Conservation (phyloP, 2,113 vertebrate species). For the Corythaeola cristata region DNA sequence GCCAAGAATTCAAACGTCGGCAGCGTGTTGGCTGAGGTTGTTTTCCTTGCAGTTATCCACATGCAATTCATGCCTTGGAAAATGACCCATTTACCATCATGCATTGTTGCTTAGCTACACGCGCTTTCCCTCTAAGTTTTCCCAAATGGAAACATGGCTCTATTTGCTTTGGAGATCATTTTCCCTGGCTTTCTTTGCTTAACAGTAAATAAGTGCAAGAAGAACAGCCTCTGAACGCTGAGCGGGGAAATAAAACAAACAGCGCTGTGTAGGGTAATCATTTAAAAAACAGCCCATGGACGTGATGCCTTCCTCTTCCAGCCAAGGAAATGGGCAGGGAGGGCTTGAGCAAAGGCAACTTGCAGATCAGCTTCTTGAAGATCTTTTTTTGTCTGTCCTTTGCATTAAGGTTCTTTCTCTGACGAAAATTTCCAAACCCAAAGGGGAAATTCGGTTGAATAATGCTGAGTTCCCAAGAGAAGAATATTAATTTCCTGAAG, state of each 20-base stretch:
- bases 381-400: not conserved
- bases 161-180: constrained; percentile 68
- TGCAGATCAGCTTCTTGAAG: not conserved
- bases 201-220: constrained; percentile 45
- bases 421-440: not conserved
- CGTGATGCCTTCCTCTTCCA: not conserved
- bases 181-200: constrained; percentile 58
- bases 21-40: constrained; percentile 17
- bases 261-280: not conserved
- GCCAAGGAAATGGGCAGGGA: not conserved
- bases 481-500: not conserved
- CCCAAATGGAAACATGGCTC: constrained; percentile 72
- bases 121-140: constrained; percentile 54
- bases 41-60: constrained; percentile 58
- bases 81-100: constrained; percentile 64
- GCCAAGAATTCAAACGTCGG: constrained; percentile 20
- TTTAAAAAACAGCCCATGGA: not conserved
- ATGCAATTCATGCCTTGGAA: constrained; percentile 67
- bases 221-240: constrained; percentile 30
- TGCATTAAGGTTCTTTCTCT: not conserved
- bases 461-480: not conserved
- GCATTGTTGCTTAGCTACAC: constrained; percentile 67
- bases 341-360: not conserved
- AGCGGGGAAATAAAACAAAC: not conserved
- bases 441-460: not conserved